Percentiles rank a stretch among this genome's conserved stretches.
Conservation (phyloP, 2,888 invertebrate genomes). For the Scaptomyza caliginosa region DNA sequence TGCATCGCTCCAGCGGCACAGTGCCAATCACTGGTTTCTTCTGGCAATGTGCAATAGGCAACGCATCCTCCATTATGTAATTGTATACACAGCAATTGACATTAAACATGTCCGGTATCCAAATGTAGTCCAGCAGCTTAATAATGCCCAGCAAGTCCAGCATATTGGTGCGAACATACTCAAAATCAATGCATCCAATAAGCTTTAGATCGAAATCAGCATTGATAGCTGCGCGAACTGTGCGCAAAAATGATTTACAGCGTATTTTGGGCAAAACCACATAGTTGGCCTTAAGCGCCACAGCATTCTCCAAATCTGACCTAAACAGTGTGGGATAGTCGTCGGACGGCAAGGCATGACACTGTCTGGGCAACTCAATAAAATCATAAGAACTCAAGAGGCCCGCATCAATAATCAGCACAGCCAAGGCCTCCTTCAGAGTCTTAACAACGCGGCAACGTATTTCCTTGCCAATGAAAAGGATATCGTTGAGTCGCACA, state of each 20-base stretch:
- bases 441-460: constrained; percentile 76
- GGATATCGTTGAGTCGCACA: constrained; percentile 71
- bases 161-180: constrained; percentile 73
- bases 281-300: constrained; percentile 68
- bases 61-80: constrained; percentile 71
- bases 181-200: constrained; percentile 78
- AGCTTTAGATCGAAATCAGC: constrained; percentile 54
- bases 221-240: constrained; percentile 53
- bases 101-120: constrained; percentile 79
- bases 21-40: constrained; percentile 80
- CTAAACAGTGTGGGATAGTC: constrained; percentile 55
- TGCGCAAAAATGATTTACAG: constrained; percentile 67
- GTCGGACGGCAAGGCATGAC: constrained; percentile 52
- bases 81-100: constrained; percentile 56
- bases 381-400: constrained; percentile 79
- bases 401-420: constrained; percentile 71
- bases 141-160: constrained; percentile 79
- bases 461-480: constrained; percentile 69
- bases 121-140: constrained; percentile 76
- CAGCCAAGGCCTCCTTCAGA: constrained; percentile 68
- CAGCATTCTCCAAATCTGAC: constrained; percentile 70
- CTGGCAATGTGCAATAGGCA: constrained; percentile 72
- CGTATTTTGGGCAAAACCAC: constrained; percentile 77
- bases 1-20: constrained; percentile 80
- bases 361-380: constrained; percentile 79